Base-by-base conservation (phyloP, 2,888 invertebrate genomes). In the Catonia carolina region DNA sequence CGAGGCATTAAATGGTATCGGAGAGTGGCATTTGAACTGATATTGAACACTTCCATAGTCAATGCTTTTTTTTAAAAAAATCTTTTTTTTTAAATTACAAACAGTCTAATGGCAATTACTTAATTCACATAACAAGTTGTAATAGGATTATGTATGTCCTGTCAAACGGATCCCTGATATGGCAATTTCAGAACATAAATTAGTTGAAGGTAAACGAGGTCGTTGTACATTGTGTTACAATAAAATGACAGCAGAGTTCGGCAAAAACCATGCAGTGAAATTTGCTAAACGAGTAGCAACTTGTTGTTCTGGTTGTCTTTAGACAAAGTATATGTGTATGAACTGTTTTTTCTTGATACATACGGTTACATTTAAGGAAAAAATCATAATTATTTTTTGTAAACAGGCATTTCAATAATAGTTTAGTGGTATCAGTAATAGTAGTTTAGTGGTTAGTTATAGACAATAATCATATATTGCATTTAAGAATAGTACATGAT, bases 1-100 rank as follows among this genome's bases (percentile, higher is more conserved):
- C 17, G 31, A 12, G 18, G 50, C 22, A n/a, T 36, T 17, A 49
- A 49, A 35, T 49, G 49, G 49, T 33, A 49, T 20, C 27, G 33
- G 33, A 49, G 33, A 49, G 15, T 20, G 14, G 31, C 14, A 33
- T 49, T 49, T 49, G 49, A 49, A 18, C 33, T 51, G 1, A n/a
- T 51, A 6, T 14, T 27, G 36, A 51, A 51, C 36, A 35, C 35
- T 15, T 23, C 20, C 7, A 36, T 51, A 18, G 22, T 51, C 10
- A 35, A 51, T 36, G 35, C 50, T 35, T 18, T 17, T 36, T n/a
- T n/a, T n/a, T n/a, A n/a, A n/a, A n/a, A n/a, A n/a, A n/a, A 12
- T 22, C 15, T 35, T 5, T 51, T 20, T 22, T 18, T 35, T n/a
- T 18, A 10, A 18, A 4, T 6, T 10, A 6, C 18, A 5, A 22